These are phyloP conservation scores for Andrena hattorfiana DNA, from an alignment of 2,888 invertebrate species.

Conservation along the genomic window DNA sequence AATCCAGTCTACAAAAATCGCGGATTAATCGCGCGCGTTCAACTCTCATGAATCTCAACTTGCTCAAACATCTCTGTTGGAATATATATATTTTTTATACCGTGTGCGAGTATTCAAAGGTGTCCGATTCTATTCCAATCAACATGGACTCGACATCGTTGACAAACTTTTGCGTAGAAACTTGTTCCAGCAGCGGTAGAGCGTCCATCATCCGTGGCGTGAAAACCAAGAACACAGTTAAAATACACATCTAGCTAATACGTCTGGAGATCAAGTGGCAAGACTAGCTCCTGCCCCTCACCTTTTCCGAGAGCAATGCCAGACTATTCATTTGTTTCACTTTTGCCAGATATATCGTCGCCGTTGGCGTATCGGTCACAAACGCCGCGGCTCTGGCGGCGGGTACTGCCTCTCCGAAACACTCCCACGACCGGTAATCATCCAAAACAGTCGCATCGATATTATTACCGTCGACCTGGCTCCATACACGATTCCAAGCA, in stretches of 20 bases:
- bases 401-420: slow-evolving; percentile 74
- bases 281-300: slow-evolving; percentile 12
- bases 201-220: slow-evolving; percentile 53
- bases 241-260: background rate
- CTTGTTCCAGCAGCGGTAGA: slow-evolving; percentile 65
- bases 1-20: slow-evolving; percentile 73
- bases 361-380: slow-evolving; percentile 75
- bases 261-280: no score
- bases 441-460: background rate
- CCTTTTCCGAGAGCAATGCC: slow-evolving; percentile 68
- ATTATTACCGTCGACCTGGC: slow-evolving; percentile 52
- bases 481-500: slow-evolving; percentile 66
- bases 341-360: slow-evolving; percentile 77
- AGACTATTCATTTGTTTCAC: slow-evolving; percentile 73
- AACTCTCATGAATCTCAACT: background rate
- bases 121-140: slow-evolving; percentile 80
- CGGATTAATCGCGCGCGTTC: background rate
- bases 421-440: slow-evolving; percentile 80
- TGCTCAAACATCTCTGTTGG: background rate
- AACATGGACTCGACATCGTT: slow-evolving; percentile 78
- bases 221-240: slow-evolving; percentile 7
- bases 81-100: slow-evolving; percentile 40
- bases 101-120: slow-evolving; percentile 74
- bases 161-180: slow-evolving; percentile 75
- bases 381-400: slow-evolving; percentile 73